Evolutionary conservation across 2,797 vertebrate species (phyloP), one percentile per base, ranked within the genome.

Genomic region (Melanotaenia pygmaea): DNA sequence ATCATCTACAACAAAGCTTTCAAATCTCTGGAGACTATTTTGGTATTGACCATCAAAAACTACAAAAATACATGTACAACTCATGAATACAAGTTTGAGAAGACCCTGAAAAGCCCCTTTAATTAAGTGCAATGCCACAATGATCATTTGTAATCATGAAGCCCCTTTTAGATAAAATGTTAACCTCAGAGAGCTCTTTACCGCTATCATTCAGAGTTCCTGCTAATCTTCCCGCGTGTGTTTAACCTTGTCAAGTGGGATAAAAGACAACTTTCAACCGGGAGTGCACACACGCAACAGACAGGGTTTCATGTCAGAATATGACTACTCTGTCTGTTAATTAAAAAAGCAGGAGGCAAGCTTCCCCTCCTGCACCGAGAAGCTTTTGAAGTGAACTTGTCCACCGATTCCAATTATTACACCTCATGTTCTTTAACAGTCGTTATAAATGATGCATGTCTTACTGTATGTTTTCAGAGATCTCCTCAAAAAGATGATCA

Each of bases 241-340:
- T 77, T 86, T 82, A 78, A 80, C 85, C 72, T 71, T 69, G 76
- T 85, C 72, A 67, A 47, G 63, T 59, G 73, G 71, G 73, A 83
- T 74, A 28, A 88, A 82, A 79, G 72, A 32, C 38, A 67, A 70
- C 53, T 64, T 81, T 82, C 59, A 79, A 59, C 56, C 64, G 11
- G 13, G 24, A 77, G 68, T 37, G 60, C 67, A 79, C 58, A 37
- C 9, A 18, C 57, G 10, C 14, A 58, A 67, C 69, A 74, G 80
- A 67, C 68, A 67, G 5, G 62, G 76, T 74, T 79, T 75, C 57
- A 37, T 57, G 72, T 85, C 81, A 77, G 70, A 79, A 67, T 40
- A 70, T 8, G 73, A 81, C 71, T 85, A 40, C 40, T 77, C 74
- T 78, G 72, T 81, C 64, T 78, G 70, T 64, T 88, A 76, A 84